These are phyloP conservation scores for Aplodontia rufa DNA, from an alignment of 2,113 vertebrate species.

Conservation along the genomic window DNA sequence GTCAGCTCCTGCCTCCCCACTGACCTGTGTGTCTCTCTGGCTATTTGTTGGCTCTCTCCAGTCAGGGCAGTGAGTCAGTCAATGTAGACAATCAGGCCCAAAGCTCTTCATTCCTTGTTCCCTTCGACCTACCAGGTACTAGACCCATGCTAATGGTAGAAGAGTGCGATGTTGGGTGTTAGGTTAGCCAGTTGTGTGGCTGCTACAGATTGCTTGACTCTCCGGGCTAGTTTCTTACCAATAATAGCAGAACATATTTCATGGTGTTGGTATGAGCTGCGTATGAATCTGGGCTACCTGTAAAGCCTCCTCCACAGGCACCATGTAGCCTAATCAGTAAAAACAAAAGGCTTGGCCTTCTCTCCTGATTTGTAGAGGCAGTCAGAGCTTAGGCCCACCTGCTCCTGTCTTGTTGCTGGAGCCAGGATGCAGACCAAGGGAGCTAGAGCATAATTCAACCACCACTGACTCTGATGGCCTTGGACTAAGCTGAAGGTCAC, in stretches of 20 bases:
- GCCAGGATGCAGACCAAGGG: background rate
- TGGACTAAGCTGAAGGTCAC: background rate
- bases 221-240: background rate
- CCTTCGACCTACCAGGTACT: background rate
- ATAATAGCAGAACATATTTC: background rate
- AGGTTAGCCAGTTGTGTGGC: background rate
- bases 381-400: background rate
- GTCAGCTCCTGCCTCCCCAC: background rate
- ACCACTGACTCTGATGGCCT: background rate
- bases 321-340: background rate
- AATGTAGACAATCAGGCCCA: background rate
- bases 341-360: background rate
- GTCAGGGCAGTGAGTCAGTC: background rate
- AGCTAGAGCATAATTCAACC: accelerated
- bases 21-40: background rate
- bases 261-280: background rate
- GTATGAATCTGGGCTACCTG: background rate
- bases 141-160: background rate
- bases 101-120: background rate
- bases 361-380: background rate
- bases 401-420: background rate
- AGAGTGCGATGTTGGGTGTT: background rate
- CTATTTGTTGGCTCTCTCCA: background rate
- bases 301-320: background rate
- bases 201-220: background rate